Base-by-base conservation (phyloP, 2,113 vertebrate genomes). In the Psammodynastes pulverulentus region DNA sequence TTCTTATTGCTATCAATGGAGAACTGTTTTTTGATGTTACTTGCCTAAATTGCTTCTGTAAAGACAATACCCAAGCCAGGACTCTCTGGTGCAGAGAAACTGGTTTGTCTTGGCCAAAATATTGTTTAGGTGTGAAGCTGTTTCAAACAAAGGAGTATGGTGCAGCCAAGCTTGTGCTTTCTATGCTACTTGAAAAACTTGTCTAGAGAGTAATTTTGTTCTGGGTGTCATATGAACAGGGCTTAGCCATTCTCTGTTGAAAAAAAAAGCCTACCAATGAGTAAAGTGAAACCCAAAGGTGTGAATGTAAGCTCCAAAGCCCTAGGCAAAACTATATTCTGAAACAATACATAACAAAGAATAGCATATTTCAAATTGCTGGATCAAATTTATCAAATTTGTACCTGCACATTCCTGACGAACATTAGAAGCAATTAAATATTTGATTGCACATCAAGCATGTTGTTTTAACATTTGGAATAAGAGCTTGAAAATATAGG, bases 151-250 rank as follows among this genome's bases (percentile, higher is more conserved):
- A 87, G 87, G 6, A 87, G 90, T 94, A 15, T 91, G 93, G 93
- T 93, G 92, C 92, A 94, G 72, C 45, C 72, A 85, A 85, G 62
- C 52, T 86, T 85, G 86, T 34, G 84, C 88, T 97, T 96, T 95
- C 95, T 96, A 95, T 94, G 95, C 29, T 89, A 93, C 96, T 96
- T 94, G 96, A 96, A 97, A 96, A 96, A 97, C 96, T 96, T 96
- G 96, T 96, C 95, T 95, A 85, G 62, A 1, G 90, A 88, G 62
- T 86, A 52, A 87, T 91, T 96, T 90, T 9, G 29, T 56, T 49
- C 93, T 84, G 7, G 45, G 90, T 94, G 93, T 94, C 94, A 92
- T 93, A 56, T 1, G 9, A 24, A 91, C 4, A 4, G 1, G 34
- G 88, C 94, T 87, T 52, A 23, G 12, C 23, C 67, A 62, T 49